phyloP scores from a whole-genome alignment of 2,888 invertebrate genomes.

The Rhabditoides inermis region DNA sequence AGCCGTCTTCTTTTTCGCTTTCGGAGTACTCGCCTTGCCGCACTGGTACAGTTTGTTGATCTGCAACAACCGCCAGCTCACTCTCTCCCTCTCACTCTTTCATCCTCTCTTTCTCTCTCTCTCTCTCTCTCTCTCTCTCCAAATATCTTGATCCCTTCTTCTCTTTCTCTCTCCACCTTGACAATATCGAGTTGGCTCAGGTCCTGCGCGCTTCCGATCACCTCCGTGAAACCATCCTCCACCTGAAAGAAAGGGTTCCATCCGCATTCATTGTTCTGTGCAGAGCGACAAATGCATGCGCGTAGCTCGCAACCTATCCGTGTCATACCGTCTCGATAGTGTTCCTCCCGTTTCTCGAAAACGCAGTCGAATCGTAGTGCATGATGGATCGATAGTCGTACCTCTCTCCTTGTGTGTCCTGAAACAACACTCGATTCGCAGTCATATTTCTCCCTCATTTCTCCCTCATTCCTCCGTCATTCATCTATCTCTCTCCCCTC shows the following conservation, averaged over 20 bases:
- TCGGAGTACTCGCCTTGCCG: background rate
- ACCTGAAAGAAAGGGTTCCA: constrained; percentile 49
- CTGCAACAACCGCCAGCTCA: constrained; percentile 7
- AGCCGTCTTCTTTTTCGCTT: background rate
- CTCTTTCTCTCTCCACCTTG: constrained; percentile 41
- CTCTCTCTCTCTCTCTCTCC: background rate
- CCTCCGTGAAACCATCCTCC: constrained; percentile 43
- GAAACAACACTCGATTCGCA: constrained; percentile 4
- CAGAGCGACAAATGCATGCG: no score
- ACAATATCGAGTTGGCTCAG: constrained; percentile 46
- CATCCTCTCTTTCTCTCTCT: constrained; percentile 14
- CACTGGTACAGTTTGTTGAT: constrained; percentile 37
- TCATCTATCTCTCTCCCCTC: background rate
- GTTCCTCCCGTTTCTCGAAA: constrained; percentile 49
- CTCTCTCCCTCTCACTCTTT: background rate
- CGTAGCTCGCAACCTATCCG: no score
- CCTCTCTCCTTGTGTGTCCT: constrained; percentile 47
- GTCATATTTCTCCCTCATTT: background rate
- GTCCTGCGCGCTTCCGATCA: constrained; percentile 48
- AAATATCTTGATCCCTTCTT: no score
- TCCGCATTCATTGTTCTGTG: no score
- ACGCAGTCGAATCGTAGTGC: constrained; percentile 52
- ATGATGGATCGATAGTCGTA: constrained; percentile 50
- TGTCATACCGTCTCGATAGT: constrained; percentile 47
- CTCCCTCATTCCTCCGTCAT: background rate